phyloP scores from a whole-genome alignment of 2,888 invertebrate genomes.

The Lamproptera curius region DNA sequence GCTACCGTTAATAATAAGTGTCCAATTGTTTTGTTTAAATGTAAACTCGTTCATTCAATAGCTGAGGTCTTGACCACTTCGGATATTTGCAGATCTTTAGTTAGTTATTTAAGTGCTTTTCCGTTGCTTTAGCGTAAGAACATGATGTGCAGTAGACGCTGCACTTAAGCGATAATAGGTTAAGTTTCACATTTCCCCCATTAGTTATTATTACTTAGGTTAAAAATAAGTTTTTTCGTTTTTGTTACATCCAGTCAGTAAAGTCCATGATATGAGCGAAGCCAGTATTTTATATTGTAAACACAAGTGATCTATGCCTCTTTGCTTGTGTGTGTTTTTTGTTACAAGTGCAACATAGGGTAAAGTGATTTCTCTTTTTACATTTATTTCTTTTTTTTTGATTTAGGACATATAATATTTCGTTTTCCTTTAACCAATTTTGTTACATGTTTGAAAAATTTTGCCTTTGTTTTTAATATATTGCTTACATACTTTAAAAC shows the following conservation, averaged over 20 bases:
- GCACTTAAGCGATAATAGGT: conserved; percentile 8
- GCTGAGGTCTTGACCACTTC: neutral
- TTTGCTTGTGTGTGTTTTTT: conserved; percentile 16
- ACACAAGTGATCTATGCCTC: neutral
- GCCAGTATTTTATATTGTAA: conserved; percentile 30
- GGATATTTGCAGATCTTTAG: neutral
- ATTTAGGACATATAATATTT: neutral
- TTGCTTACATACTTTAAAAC: conserved; percentile 28
- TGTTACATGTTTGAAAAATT: conserved; percentile 7
- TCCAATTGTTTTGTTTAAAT: neutral
- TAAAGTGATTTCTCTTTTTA: conserved; percentile 21
- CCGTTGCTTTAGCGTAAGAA: neutral
- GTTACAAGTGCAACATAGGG: conserved; percentile 20
- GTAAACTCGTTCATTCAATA: neutral
- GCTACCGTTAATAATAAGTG: neutral
- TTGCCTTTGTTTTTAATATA: conserved; percentile 24
- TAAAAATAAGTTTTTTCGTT: conserved; percentile 18
- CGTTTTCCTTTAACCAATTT: conserved; percentile 4
- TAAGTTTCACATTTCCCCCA: conserved; percentile 8
- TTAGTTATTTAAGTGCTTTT: neutral
- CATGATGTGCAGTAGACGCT: no score
- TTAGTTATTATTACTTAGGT: neutral
- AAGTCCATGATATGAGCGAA: conserved; percentile 38
- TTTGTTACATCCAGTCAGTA: conserved; percentile 14
- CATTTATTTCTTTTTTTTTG: conserved; percentile 6